These are phyloP conservation scores for Operophtera brumata DNA, from an alignment of 2,888 invertebrate species.

Conservation along the genomic window DNA sequence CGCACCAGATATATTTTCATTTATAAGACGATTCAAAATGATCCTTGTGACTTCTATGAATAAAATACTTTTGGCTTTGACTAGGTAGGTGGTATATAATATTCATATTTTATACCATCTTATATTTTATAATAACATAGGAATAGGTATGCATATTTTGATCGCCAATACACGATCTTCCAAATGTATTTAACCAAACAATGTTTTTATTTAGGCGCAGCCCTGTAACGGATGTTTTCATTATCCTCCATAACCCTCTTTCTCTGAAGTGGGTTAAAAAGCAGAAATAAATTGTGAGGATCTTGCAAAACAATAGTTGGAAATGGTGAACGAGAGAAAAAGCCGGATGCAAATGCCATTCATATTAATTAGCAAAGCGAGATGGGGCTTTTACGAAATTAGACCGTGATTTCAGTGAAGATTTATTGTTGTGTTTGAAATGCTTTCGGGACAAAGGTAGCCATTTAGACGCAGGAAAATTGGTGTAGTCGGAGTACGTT, in stretches of 20 bases:
- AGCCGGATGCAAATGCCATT: constrained; percentile 81
- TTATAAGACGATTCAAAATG: too few relatives aligned
- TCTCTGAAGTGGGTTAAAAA: constrained; percentile 70
- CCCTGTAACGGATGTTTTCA: constrained; percentile 63
- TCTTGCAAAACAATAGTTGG: constrained; percentile 81
- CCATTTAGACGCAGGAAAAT: constrained; percentile 75
- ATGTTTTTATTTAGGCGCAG: constrained; percentile 59
- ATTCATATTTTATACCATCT: too few relatives aligned
- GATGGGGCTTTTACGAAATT: constrained; percentile 81
- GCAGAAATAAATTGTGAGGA: constrained; percentile 77
- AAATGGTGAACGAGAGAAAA: constrained; percentile 78
- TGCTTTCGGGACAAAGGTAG: constrained; percentile 76
- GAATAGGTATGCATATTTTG: too few relatives aligned
- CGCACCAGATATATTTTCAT: too few relatives aligned
- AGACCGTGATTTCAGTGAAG: constrained; percentile 79
- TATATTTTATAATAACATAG: too few relatives aligned
- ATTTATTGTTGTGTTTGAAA: constrained; percentile 80
- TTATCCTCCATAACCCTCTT: constrained; percentile 68
- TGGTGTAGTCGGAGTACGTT: constrained; percentile 71
- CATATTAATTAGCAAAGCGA: constrained; percentile 81
- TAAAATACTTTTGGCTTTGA: too few relatives aligned
- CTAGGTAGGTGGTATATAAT: too few relatives aligned
- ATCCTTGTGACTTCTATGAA: too few relatives aligned
- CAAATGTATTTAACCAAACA: constrained; percentile 38
- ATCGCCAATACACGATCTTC: constrained; percentile 1